Evolutionary conservation across 2,113 vertebrate genomes (phyloP).

Genomic region (Anarrhichthys ocellatus): DNA sequence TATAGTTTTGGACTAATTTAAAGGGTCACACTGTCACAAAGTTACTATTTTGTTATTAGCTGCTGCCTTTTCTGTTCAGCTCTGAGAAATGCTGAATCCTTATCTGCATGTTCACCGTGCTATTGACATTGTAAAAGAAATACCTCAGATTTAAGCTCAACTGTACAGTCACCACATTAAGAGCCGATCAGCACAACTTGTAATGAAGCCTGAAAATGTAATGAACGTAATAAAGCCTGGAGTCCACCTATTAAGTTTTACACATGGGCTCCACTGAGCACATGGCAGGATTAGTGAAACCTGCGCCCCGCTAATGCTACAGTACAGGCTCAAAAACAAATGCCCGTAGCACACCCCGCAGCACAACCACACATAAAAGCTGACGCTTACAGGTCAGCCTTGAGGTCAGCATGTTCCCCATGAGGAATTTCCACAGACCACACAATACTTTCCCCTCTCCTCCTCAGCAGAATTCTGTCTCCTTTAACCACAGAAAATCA

Average conservation of each 20-base stretch:
- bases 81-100: neutral
- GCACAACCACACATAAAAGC: slow-evolving; percentile 55
- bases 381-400: slow-evolving; percentile 54
- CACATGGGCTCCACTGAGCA: neutral
- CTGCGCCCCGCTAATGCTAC: slow-evolving; percentile 2
- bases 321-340: slow-evolving; percentile 46
- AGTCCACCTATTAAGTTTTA: slow-evolving; percentile 15
- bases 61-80: neutral
- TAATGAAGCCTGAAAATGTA: neutral
- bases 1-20: neutral
- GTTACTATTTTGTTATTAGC: neutral
- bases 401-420: slow-evolving; percentile 57
- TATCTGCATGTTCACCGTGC: neutral
- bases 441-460: slow-evolving; percentile 47
- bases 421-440: slow-evolving; percentile 61
- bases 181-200: slow-evolving; percentile 2
- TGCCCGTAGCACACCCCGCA: slow-evolving; percentile 30
- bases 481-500: slow-evolving; percentile 14
- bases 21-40: neutral
- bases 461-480: slow-evolving; percentile 22
- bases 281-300: slow-evolving; percentile 31
- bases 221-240: neutral
- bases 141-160: neutral
- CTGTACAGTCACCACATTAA: neutral
- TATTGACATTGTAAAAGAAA: neutral